Evolutionary conservation across 1,140 invertebrate genomes (phyloP).

Genomic region (Trissolcus basalis): DNA sequence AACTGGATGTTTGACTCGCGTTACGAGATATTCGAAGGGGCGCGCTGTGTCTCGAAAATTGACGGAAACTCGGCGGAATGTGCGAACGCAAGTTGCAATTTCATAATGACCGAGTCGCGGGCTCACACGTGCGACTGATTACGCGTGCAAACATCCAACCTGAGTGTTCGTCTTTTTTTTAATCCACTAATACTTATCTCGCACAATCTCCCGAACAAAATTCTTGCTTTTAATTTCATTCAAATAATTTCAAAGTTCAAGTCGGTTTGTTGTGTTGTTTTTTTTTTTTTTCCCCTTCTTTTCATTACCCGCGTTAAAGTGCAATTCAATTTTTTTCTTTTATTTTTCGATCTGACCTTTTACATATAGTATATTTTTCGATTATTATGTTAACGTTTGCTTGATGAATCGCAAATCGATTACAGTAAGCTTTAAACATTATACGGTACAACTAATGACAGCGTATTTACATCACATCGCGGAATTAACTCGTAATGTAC

Average conservation of each 20-base stretch:
- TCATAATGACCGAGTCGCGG: constrained; percentile 27
- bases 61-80: constrained; percentile 47
- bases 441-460: neutral
- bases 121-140: constrained; percentile 24
- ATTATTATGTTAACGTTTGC: too few species aligned
- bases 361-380: too few species aligned
- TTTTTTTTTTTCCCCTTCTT: too few species aligned
- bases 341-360: too few species aligned
- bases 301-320: too few species aligned
- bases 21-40: constrained; percentile 52
- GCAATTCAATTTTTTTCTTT: too few species aligned
- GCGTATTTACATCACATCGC: constrained; percentile 29
- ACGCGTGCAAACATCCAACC: neutral
- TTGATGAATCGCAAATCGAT: neutral
- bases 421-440: neutral
- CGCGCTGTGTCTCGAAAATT: constrained; percentile 47
- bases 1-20: constrained; percentile 23
- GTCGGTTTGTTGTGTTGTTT: too few species aligned
- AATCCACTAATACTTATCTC: constrained; percentile 3
- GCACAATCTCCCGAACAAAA: too few species aligned
- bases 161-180: constrained; percentile 6
- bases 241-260: too few species aligned
- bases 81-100: constrained; percentile 47
- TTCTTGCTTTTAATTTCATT: too few species aligned
- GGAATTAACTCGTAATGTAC: constrained; percentile 20